Base-by-base conservation (phyloP, 2,113 vertebrate species). In the Dasyornis broadbenti region DNA sequence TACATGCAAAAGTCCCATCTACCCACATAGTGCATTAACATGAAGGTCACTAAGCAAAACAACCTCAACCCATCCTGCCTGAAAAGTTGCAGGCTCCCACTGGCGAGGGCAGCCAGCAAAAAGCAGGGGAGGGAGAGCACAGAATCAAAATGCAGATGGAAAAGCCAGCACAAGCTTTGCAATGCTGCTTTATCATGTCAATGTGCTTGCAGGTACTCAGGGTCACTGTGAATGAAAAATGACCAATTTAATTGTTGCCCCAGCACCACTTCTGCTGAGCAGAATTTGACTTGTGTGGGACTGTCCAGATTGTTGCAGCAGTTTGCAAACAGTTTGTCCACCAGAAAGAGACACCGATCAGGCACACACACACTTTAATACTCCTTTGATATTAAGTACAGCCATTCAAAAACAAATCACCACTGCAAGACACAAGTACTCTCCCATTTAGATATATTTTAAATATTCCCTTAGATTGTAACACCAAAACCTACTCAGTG, bases 131-230 rank as follows among this genome's bases (percentile, higher is more conserved):
- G 63, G 30, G 20, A 92, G 8, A 86, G 33, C 14, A 65, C 9
- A 0, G n/a, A 39, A 59, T 6, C 15, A 45, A 57, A 92, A 52
- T 49, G 24, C 52, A 61, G 57, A 77, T 3, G 30, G 66, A 80
- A 85, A 72, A 61, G 35, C 23, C 54, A 82, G 39, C 0, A 0
- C 19, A 35, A 75, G 52, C 31, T 81, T 78, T 81, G 68, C 66
- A 66, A 26, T 0, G 0, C 33, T 66, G 59, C n/a, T 83, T 65
- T 31, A 87, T 33, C 12, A 15, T 3, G 5, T 24, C 40, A 31
- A 13, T 0, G 0, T 37, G 30, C 56, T 47, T 33, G n/a, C 1
- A 2, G 52, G 13, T 52, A 45, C 18, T 30, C 37, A 1, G 24
- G 65, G 61, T 82, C 86, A 49, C 22, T 2, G 5, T 0, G 0